Conservation (phyloP, 2,797 vertebrate genomes). For the Lepus oiostolus region DNA sequence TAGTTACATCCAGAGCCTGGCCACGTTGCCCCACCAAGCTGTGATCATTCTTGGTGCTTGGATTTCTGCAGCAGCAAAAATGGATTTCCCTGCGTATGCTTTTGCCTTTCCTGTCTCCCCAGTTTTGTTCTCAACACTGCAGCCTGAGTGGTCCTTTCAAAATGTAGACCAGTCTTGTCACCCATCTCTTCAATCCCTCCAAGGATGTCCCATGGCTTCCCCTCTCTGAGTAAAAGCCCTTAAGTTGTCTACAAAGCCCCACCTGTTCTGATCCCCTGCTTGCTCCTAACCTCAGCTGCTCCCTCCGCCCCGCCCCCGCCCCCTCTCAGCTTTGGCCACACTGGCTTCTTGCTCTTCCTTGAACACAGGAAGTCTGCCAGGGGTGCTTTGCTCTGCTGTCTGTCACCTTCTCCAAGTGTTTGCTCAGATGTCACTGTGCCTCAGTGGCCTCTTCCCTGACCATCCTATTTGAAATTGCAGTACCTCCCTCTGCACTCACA, state of each 20-base stretch:
- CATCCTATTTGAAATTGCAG: background rate
- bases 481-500: background rate
- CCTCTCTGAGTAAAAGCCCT: background rate
- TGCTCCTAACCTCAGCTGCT: background rate
- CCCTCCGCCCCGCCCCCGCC: rapidly evolving
- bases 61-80: background rate
- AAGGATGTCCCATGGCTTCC: background rate
- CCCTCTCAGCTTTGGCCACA: background rate
- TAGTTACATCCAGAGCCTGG: background rate
- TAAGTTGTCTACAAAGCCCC: background rate
- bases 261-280: background rate
- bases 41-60: background rate
- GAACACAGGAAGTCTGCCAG: background rate
- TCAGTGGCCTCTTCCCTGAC: background rate
- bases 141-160: background rate
- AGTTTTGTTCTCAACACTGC: background rate
- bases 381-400: background rate
- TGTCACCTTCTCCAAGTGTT: background rate
- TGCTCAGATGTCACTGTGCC: background rate
- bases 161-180: background rate
- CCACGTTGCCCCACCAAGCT: background rate
- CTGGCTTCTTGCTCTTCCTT: too few species aligned
- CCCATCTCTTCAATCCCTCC: background rate
- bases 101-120: background rate
- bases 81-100: background rate